Conservation (phyloP, 2,888 invertebrate species). For the Malthinus seriepunctatus region DNA sequence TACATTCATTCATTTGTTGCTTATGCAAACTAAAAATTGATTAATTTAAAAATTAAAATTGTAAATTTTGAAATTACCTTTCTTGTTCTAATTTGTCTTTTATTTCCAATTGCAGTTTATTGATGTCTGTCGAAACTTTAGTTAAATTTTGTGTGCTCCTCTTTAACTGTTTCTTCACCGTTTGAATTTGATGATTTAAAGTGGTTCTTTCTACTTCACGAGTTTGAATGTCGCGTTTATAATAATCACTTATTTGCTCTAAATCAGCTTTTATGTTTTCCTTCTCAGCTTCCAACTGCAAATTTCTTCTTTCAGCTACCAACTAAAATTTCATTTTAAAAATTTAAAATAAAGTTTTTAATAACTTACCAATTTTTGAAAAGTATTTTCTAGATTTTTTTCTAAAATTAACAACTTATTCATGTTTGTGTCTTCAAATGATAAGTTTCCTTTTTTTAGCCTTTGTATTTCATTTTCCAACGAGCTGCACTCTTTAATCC, state of each 20-base stretch:
- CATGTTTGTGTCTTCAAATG: constrained; percentile 42
- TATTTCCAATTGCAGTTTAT: no score
- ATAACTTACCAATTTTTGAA: constrained; percentile 60
- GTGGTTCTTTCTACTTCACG: constrained; percentile 62
- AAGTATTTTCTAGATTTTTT: constrained; percentile 61
- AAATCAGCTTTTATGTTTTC: constrained; percentile 63
- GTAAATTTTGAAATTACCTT: background rate
- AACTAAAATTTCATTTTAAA: constrained; percentile 50
- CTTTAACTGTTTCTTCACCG: constrained; percentile 52
- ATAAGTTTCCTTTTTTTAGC: constrained; percentile 53
- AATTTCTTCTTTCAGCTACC: constrained; percentile 61
- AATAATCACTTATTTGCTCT: constrained; percentile 59
- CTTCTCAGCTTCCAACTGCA: constrained; percentile 62
- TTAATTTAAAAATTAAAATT: constrained; percentile 13
- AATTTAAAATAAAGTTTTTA: background rate
- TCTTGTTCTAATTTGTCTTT: background rate
- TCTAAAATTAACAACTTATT: constrained; percentile 57
- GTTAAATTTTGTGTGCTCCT: constrained; percentile 44
- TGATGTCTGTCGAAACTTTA: constrained; percentile 15
- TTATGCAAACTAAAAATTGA: constrained; percentile 23
- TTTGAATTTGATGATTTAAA: constrained; percentile 51
- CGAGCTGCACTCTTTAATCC: constrained; percentile 59
- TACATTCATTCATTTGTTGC: constrained; percentile 31
- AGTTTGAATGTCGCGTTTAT: constrained; percentile 61
- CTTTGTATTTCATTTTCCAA: constrained; percentile 58